phyloP scores from a whole-genome alignment of 2,113 vertebrate genomes.

The Nycticebus coucang region DNA sequence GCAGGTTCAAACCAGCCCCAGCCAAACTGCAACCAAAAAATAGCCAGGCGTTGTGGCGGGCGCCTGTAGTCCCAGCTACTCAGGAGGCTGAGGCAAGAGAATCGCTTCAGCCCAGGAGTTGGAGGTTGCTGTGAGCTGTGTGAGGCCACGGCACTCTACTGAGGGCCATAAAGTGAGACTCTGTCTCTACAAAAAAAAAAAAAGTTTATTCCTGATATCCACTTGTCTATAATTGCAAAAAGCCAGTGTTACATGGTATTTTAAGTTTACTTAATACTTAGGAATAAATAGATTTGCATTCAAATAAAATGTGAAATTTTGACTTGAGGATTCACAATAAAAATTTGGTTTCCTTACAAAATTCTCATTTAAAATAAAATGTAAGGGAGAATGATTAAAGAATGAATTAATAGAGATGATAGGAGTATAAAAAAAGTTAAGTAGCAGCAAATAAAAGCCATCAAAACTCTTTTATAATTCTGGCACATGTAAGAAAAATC shows the following conservation, averaged over 20 bases:
- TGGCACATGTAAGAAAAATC: constrained; percentile 11
- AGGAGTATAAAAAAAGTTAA: background rate
- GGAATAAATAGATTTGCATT: constrained; percentile 3
- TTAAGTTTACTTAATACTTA: background rate
- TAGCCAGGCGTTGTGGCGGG: too few relatives aligned
- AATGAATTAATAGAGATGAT: constrained; percentile 28
- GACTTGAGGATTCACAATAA: constrained; percentile 1
- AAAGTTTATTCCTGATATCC: background rate
- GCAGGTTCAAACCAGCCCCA: too few relatives aligned
- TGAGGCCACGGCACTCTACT: too few relatives aligned
- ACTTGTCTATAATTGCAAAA: background rate
- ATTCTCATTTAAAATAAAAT: constrained; percentile 30
- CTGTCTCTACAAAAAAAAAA: too few relatives aligned
- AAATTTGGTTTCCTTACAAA: constrained; percentile 4
- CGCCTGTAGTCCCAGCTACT: too few relatives aligned
- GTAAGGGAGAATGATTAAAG: background rate
- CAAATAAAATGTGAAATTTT: constrained; percentile 37
- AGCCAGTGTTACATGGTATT: background rate
- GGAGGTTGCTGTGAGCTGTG: too few relatives aligned
- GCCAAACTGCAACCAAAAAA: too few relatives aligned
- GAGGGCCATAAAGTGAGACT: too few relatives aligned
- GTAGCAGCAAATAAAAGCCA: background rate
- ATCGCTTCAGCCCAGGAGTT: too few relatives aligned
- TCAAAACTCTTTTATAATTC: background rate
- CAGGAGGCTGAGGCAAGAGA: too few relatives aligned